Base-by-base conservation (phyloP, 64 coral and sea anemone species). In the Stichodactyla helianthus region DNA sequence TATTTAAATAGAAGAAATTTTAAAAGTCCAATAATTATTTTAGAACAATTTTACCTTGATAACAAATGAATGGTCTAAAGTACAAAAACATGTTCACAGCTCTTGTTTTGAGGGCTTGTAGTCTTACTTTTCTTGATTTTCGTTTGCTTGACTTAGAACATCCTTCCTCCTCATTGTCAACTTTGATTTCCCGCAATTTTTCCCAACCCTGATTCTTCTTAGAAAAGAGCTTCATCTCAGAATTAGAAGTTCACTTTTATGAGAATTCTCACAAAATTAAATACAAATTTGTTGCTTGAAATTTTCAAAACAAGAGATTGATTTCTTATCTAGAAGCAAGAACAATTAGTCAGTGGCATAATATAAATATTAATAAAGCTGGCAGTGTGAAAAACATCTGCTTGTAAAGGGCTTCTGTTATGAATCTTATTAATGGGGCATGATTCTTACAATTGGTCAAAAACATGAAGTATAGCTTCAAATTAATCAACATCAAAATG, bases 1-100 rank as follows among this genome's bases (percentile, higher is more conserved):
- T 44, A 44, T 44, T 44, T 44, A 44, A 44, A 44, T 44, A 3
- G 1, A 68, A 68, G 6, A 20, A 13, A 74, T 31, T 74, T 11
- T 27, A 27, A 8, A 27, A 26, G 31, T 70, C 22, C 1, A 18
- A 22, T 18, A 65, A 65, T 65, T 70, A 23, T 44, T 44, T 44
- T 44, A 44, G 35, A 22, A 70, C 7, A n/a, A 11, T 74, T 74
- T 81, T 81, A 81, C 78, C 78, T 81, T 53, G 31, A 51, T 81
- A 81, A 16, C 78, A 81, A 81, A 81, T 54, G 20, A 81, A 81
- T 53, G 78, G 78, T 54, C 26, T 81, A 31, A 81, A 81, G 53
- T 81, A 54, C 52, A 54, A 54, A 51, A 81, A 22, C 35, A 81
- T 52, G 19, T 81, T 51, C 8, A 51, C 17, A 52, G 52, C 20